Evolutionary conservation across 64 coral and sea anemone species (phyloP).

Genomic region (Dendronephthya gigantea): DNA sequence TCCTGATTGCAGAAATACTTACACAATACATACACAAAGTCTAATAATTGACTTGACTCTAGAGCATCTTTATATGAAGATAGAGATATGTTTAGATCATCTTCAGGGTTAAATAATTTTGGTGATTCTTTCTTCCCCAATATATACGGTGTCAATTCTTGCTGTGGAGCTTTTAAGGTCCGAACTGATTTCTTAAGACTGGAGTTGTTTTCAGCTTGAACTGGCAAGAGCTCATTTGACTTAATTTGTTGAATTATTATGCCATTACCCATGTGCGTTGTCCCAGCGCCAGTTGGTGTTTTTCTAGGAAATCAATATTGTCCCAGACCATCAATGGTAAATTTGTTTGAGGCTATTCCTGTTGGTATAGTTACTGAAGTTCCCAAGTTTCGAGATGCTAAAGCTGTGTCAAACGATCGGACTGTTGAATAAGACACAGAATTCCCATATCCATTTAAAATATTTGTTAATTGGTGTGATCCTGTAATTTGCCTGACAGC

Average conservation of each 20-base stretch:
- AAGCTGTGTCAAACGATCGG: not conserved
- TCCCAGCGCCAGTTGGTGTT: conserved; percentile 1
- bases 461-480: not conserved
- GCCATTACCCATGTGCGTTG: conserved; percentile 2
- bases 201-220: not conserved
- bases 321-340: not conserved
- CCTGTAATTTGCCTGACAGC: conserved; percentile 4
- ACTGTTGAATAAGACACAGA: conserved; percentile 10
- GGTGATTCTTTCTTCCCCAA: not conserved
- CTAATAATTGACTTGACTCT: not conserved
- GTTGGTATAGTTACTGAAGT: not conserved
- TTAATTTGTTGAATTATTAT: conserved; percentile 4
- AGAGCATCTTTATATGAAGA: not conserved
- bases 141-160: not conserved
- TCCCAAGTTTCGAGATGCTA: not conserved
- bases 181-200: not conserved
- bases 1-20: not conserved
- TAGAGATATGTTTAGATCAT: not conserved
- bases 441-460: not conserved
- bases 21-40: conserved; percentile 1
- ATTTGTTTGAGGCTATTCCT: conserved; percentile 2
- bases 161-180: not conserved
- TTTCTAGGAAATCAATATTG: conserved; percentile 21
- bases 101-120: not conserved
- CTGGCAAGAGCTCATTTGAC: not conserved